Evolutionary conservation across 2,888 invertebrate genomes (phyloP).

Genomic region (Xestia ashworthii): DNA sequence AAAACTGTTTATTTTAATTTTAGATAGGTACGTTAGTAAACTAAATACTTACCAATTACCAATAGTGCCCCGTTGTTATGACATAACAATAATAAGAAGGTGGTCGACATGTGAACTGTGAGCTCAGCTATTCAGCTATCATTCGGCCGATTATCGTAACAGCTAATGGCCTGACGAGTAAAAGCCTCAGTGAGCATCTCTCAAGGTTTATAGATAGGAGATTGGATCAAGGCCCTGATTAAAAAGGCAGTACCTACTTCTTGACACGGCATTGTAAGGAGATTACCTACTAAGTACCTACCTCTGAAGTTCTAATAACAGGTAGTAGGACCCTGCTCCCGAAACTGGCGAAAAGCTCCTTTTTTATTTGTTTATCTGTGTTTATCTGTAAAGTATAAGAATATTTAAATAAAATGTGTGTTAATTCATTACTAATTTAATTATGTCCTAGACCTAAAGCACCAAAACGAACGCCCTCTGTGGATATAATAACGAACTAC

Average conservation of each 20-base stretch:
- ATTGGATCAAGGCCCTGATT: neutral
- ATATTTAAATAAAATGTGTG: no score
- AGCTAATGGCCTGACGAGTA: neutral
- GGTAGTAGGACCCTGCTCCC: neutral
- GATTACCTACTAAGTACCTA: neutral
- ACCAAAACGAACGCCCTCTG: constrained; percentile 22
- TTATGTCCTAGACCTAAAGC: neutral
- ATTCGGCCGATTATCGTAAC: neutral
- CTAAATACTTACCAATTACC: no score
- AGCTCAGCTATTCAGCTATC: neutral
- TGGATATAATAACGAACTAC: constrained; percentile 13
- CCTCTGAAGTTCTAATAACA: neutral
- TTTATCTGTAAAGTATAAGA: no score
- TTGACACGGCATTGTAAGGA: neutral
- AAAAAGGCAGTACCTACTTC: neutral
- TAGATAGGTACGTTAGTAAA: no score
- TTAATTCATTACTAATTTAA: neutral
- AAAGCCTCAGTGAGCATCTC: neutral
- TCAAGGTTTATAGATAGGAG: neutral
- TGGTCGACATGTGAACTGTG: neutral
- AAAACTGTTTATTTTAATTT: neutral
- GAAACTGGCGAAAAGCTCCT: neutral
- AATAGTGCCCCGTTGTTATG: neutral
- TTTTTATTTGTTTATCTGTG: neutral
- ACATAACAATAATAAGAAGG: neutral